Base-by-base conservation (phyloP, 2,113 vertebrate species). In the Dissostichus mawsoni region DNA sequence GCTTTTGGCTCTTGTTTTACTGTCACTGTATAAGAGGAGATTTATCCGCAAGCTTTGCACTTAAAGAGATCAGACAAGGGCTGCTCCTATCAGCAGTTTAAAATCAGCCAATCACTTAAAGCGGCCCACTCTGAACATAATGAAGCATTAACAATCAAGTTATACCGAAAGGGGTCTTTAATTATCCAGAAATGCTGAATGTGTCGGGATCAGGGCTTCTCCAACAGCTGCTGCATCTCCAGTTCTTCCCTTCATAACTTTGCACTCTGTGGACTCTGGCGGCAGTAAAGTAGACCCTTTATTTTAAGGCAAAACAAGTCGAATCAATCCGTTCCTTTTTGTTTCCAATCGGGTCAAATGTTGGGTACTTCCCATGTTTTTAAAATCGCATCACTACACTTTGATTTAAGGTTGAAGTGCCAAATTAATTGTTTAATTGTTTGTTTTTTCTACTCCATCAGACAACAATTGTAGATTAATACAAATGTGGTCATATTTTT, bases 81-180 rank as follows among this genome's bases (percentile, higher is more conserved):
- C 86, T 93, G 94, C 93, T 88, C 91, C 81, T 89, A 94, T 96
- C 95, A 96, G 95, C 95, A 95, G 84, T 95, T 95, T 95, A 82
- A 41, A 90, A 94, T 92, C 33, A 55, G 84, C 92, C 94, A 95
- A 95, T 95, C 93, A 94, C 93, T 96, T 95, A 95, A 95, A 95
- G 89, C 86, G 5, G 80, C 74, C 81, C 84, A 78, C 89, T 90
- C 80, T 55, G 83, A 89, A 87, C 90, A 93, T 94, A 94, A 94
- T 92, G 91, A 95, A 93, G 88, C 91, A 93, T 95, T 92, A 94
- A 95, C 89, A 92, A 92, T 93, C 82, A 88, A 88, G 85, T 90
- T 92, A 79, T 84, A 87, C 87, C 64, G 80, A 80, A 80, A 83
- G 81, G 81, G 80, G 84, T 90, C 87, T 94, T 95, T 94, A 92